Evolutionary conservation across 2,888 invertebrate genomes (phyloP), one percentile per base, ranked within the genome.

Genomic region (Matsumyia berberina): DNA sequence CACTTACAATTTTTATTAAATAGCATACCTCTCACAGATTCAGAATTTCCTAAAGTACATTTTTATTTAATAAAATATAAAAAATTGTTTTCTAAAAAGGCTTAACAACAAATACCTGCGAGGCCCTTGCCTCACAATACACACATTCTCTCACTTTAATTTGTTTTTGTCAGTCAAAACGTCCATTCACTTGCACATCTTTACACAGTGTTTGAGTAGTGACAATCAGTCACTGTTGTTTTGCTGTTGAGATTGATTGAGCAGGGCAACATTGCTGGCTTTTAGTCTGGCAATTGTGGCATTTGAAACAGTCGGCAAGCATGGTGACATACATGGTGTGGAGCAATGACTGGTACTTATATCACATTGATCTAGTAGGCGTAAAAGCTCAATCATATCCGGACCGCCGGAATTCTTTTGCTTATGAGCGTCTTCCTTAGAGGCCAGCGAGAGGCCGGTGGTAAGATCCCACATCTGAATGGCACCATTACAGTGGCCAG

Each of bases 401-500:
- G 99, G 99, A n/a, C 99, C 98, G 86, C 98, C 98, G 87, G 89
- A 88, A 80, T 87, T 90, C 88, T 95, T 91, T 85, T 90, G 90
- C 58, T 87, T 87, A 3, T 98, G 98, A 7, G 98, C 98, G 66
- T 97, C 97, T 88, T 95, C 95, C 2, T 93, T 92, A 12, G 94
- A 93, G 55, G 89, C 88, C 87, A 96, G 94, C 92, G 98, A 97
- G 66, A 99, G 93, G 11, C 98, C 98, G 8, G 98, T 99, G 11
- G 98, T 98, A 81, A 99, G 93, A 93, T 99, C 99, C 99, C 99
- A 99, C 96, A 99, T 97, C 92, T 98, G 98, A 81, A 98, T 95
- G 46, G 96, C 96, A 57, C 98, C 98, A 87, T 96, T 97, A 42
- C 96, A 95, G 90, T 98, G 98, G 0, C 98, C 98, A 29, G 98